These are phyloP conservation scores for Trachelus iudaicus DNA, from an alignment of 2,888 invertebrate genomes.

Conservation along the genomic window DNA sequence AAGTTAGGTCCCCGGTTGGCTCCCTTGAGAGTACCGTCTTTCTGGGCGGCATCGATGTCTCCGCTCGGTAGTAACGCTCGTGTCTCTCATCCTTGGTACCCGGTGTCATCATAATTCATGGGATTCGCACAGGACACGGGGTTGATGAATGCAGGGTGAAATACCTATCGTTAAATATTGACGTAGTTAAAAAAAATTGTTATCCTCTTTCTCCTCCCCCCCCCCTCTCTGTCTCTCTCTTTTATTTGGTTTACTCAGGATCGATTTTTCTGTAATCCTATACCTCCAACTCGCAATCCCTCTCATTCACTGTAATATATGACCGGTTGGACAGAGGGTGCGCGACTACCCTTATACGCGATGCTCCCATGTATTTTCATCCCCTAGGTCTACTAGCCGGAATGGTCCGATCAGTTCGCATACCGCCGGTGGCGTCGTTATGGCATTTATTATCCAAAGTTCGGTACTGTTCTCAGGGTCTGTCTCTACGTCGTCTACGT, in stretches of 20 bases:
- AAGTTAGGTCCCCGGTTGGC: neutral
- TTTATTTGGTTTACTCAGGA: neutral
- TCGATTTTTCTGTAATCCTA: neutral
- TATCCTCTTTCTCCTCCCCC: too few relatives aligned
- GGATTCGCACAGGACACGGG: neutral
- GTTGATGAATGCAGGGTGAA: neutral
- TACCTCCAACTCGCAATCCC: neutral
- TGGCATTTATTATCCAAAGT: slow-evolving; percentile 21
- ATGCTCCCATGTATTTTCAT: neutral
- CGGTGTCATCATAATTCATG: neutral
- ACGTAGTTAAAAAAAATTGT: neutral
- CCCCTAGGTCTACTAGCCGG: neutral
- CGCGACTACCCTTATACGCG: neutral
- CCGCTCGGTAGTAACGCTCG: slow-evolving; percentile 14
- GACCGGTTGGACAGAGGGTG: neutral
- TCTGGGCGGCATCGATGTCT: slow-evolving; percentile 31
- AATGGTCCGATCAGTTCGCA: neutral
- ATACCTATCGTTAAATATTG: neutral
- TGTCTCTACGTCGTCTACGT: slow-evolving; percentile 41
- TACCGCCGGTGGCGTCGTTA: neutral
- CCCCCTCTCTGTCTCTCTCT: too few relatives aligned
- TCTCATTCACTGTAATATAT: neutral
- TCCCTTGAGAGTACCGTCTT: neutral
- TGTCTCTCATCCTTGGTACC: neutral
- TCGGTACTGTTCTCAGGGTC: slow-evolving; percentile 26